Evolutionary conservation across 30 jellyfish, hydroid and myxozoan genomes (phyloP), one percentile per base, ranked within the genome.

Genomic region (Nemopilema nomurai): DNA sequence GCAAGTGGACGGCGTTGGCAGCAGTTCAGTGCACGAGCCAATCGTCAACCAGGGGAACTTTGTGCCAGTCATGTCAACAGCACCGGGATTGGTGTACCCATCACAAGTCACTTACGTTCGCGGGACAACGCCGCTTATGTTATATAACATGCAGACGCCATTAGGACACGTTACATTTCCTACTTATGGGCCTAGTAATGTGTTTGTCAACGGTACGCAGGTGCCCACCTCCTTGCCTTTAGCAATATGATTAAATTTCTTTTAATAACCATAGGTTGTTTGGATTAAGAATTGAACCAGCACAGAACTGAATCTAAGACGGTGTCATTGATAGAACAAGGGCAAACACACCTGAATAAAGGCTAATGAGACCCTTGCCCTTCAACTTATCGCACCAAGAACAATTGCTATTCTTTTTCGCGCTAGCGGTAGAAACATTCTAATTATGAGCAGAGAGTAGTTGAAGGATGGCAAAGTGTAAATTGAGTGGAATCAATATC

Each of bases 61-160:
- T 49, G 76, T 78, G 4, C 81, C 80, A 16, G 77, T 62, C 28
- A 22, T 62, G 75, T 53, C 87, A 0, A 0, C 87, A 24, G 67
- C 87, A 29, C 81, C 87, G 8, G 77, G 82, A 16, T 9, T 83
- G 57, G 53, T 84, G 30, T 84, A 72, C 69, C 93, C 84, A 50
- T 70, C 74, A 22, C 62, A 68, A 22, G 32, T 79, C 6, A 7
- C 81, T 0, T 80, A 80, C 26, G 89, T 66, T 8, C 76, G 65
- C 25, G 89, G 81, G 19, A 28, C 71, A 16, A 30, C 93, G 31
- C 82, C 87, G 6, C 72, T 84, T 24, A 67, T 73, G 53, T 33
- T 84, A 7, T 83, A 72, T 49, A 69, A 68, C 29, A 63, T 74
- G 92, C 92, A 67, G 20, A 83, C 92, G 20, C 86, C 92, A 23